These are phyloP conservation scores for Coreoperca whiteheadi DNA, from an alignment of 2,113 vertebrate genomes.

Conservation along the genomic window DNA sequence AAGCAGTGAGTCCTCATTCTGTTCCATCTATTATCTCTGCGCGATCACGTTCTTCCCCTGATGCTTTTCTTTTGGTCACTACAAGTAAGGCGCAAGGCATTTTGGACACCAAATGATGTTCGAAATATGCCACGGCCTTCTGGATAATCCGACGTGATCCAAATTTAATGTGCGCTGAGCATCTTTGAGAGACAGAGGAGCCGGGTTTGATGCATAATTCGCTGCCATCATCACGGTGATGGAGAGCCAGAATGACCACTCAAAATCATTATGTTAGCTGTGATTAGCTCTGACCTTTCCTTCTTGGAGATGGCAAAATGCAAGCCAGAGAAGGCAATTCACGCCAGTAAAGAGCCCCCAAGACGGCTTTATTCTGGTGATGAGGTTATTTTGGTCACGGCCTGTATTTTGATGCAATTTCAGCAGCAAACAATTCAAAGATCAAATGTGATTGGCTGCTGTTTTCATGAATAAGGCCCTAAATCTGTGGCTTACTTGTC, in stretches of 20 bases:
- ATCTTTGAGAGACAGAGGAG: slow-evolving; percentile 27
- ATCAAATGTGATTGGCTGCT: slow-evolving; percentile 44
- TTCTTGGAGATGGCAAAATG: slow-evolving; percentile 6
- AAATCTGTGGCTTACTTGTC: slow-evolving; percentile 1
- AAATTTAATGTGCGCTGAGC: slow-evolving; percentile 43
- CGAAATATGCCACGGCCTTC: slow-evolving; percentile 29
- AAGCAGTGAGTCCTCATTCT: slow-evolving; percentile 6
- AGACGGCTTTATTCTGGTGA: slow-evolving; percentile 16
- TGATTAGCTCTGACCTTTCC: slow-evolving; percentile 64
- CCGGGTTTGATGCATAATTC: slow-evolving; percentile 46
- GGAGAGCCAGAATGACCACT: slow-evolving; percentile 35
- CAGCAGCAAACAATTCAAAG: slow-evolving; percentile 20
- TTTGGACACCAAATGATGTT: slow-evolving; percentile 35
- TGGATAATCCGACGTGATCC: slow-evolving; percentile 61
- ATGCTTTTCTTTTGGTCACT: slow-evolving; percentile 19
- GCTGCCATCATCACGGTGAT: background rate
- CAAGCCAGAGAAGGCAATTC: background rate
- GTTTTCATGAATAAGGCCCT: background rate
- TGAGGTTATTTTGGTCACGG: slow-evolving; percentile 24
- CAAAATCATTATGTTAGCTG: slow-evolving; percentile 34
- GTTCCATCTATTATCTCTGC: slow-evolving; percentile 10
- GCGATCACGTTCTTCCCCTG: background rate
- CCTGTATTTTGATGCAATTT: slow-evolving; percentile 40
- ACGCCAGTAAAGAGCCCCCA: slow-evolving; percentile 1
- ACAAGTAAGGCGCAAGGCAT: slow-evolving; percentile 12